Evolutionary conservation across 2,888 invertebrate genomes (phyloP).

Genomic region (Rhingia campestris): DNA sequence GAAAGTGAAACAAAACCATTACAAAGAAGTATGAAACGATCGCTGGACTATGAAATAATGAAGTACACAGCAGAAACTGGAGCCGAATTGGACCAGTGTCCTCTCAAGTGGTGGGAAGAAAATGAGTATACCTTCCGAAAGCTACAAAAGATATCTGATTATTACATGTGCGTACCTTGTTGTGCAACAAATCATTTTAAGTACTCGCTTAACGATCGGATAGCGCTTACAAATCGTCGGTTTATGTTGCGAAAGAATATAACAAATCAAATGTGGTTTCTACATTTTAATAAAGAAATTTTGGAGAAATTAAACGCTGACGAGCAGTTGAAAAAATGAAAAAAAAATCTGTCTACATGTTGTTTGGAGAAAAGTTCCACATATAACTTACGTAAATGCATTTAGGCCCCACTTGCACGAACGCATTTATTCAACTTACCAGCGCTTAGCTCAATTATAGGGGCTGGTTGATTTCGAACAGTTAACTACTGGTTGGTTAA

Average conservation of each 20-base stretch:
- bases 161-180: constrained; percentile 77
- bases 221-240: constrained; percentile 41
- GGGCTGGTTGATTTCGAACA: no score
- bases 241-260: constrained; percentile 64
- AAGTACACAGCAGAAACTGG: constrained; percentile 75
- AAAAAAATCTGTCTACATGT: neutral
- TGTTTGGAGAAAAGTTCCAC: no score
- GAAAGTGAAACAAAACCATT: constrained; percentile 39
- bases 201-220: constrained; percentile 28
- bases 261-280: constrained; percentile 55
- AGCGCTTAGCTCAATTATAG: no score
- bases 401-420: no score
- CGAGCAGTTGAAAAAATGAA: constrained; percentile 39
- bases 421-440: no score
- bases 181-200: constrained; percentile 75
- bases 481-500: no score
- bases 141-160: constrained; percentile 76
- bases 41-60: constrained; percentile 76
- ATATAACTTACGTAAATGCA: no score
- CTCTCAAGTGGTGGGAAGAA: constrained; percentile 78
- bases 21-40: constrained; percentile 60
- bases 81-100: constrained; percentile 78
- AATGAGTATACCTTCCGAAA: constrained; percentile 75
- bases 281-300: constrained; percentile 62
- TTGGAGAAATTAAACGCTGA: constrained; percentile 29